phyloP scores from a whole-genome alignment of 2,797 vertebrate genomes.

The Margarornis squamiger region DNA sequence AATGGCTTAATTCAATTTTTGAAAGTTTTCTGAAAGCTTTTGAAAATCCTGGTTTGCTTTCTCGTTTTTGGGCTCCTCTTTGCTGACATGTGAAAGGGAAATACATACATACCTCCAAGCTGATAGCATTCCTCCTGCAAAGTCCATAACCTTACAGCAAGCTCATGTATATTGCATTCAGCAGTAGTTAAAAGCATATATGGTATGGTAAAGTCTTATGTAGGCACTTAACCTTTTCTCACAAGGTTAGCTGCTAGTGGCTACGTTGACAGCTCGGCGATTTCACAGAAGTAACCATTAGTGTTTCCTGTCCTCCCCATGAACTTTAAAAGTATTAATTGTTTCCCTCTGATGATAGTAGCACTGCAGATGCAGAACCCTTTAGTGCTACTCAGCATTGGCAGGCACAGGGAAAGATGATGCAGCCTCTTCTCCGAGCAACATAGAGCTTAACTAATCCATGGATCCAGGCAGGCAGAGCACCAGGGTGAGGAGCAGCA shows the following conservation, averaged over 20 bases:
- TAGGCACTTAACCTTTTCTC: background rate
- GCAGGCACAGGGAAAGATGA: background rate
- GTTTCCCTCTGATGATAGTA: background rate
- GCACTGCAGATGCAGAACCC: background rate
- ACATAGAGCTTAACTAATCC: fast-evolving
- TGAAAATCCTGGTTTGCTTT: background rate
- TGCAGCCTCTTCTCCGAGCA: background rate
- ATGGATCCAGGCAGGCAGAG: background rate
- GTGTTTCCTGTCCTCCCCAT: slow-evolving; percentile 37
- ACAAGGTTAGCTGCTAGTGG: background rate
- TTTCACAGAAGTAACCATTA: slow-evolving; percentile 11
- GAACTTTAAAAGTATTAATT: slow-evolving; percentile 27
- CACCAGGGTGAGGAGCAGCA: background rate
- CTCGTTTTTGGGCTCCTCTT: background rate
- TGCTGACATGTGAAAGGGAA: background rate
- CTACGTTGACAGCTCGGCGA: background rate
- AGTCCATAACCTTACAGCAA: background rate
- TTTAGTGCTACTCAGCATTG: background rate
- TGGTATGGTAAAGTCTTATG: background rate
- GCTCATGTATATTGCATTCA: background rate
- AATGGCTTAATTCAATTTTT: background rate
- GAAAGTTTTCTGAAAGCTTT: background rate
- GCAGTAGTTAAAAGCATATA: background rate
- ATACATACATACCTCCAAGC: background rate
- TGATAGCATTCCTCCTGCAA: background rate